Conservation (phyloP, 2,113 vertebrate genomes). For the Sylvietta virens region DNA sequence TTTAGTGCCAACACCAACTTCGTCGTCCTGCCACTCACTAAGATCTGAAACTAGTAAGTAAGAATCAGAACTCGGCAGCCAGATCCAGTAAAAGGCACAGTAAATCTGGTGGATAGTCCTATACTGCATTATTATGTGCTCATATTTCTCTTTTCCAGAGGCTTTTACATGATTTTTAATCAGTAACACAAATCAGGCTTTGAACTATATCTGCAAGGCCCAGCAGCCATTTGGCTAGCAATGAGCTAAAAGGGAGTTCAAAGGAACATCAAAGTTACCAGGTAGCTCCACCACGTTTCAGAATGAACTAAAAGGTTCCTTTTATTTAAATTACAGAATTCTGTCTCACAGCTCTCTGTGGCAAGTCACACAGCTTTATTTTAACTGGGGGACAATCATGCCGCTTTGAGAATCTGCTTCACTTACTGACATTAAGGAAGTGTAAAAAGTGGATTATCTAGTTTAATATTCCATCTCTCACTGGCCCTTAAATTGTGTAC, state of each 20-base stretch:
- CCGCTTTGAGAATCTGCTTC: not conserved
- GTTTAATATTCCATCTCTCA: not conserved
- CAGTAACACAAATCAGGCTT: not conserved
- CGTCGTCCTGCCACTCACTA: not conserved
- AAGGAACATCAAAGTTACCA: not conserved
- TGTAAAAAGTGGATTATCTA: accelerated
- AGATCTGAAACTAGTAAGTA: not conserved
- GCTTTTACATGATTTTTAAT: not conserved
- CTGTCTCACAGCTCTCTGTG: not conserved
- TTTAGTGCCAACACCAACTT: not conserved
- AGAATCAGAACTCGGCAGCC: not conserved
- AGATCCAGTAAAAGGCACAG: not conserved
- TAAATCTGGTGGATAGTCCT: not conserved
- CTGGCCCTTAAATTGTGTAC: not conserved
- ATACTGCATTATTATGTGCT: not conserved
- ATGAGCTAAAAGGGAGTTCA: not conserved
- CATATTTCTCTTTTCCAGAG: not conserved
- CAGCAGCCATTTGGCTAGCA: not conserved
- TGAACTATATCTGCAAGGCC: not conserved
- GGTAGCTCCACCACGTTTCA: not conserved
- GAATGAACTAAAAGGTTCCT: not conserved
- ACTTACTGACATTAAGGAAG: not conserved
- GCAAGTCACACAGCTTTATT: not conserved
- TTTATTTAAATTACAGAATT: not conserved
- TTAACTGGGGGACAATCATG: not conserved